Conservation (phyloP, 2,888 invertebrate species). For the Leptopterna dolabrata region DNA sequence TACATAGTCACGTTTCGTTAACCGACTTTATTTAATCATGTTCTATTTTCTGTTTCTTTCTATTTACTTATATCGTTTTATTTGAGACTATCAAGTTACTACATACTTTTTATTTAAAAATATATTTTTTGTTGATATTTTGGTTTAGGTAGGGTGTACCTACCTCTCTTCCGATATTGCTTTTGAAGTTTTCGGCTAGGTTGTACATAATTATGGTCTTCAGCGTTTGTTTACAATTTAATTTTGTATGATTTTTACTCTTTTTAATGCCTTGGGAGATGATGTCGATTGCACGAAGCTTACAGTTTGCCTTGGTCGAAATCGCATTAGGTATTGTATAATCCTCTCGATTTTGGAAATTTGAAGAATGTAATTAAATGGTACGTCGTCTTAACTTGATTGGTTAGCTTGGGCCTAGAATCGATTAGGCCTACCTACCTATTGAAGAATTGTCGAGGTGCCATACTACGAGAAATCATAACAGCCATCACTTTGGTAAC, state of each 20-base stretch:
- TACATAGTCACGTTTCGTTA: constrained; percentile 3
- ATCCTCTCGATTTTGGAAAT: too few species aligned
- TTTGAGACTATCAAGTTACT: neutral
- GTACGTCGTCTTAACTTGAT: too few species aligned
- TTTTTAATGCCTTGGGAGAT: constrained; percentile 46
- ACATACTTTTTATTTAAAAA: neutral
- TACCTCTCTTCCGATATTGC: neutral
- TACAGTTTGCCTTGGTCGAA: too few species aligned
- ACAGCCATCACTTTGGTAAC: too few species aligned
- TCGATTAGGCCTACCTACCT: too few species aligned
- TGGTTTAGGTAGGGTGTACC: neutral
- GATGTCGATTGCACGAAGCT: neutral
- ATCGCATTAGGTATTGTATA: too few species aligned
- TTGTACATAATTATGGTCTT: constrained; percentile 39
- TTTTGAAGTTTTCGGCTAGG: constrained; percentile 18
- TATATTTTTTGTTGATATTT: neutral
- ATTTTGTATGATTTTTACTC: neutral
- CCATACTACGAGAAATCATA: too few species aligned
- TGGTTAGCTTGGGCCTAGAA: too few species aligned
- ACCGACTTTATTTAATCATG: neutral
- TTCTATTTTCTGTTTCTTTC: neutral
- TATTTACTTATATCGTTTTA: neutral
- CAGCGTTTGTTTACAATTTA: constrained; percentile 25
- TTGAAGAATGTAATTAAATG: too few species aligned
- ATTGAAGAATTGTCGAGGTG: too few species aligned